Evolutionary conservation across 2,797 vertebrate species (phyloP), one percentile per base, ranked within the genome.

Genomic region (Hoplostethus atlanticus): DNA sequence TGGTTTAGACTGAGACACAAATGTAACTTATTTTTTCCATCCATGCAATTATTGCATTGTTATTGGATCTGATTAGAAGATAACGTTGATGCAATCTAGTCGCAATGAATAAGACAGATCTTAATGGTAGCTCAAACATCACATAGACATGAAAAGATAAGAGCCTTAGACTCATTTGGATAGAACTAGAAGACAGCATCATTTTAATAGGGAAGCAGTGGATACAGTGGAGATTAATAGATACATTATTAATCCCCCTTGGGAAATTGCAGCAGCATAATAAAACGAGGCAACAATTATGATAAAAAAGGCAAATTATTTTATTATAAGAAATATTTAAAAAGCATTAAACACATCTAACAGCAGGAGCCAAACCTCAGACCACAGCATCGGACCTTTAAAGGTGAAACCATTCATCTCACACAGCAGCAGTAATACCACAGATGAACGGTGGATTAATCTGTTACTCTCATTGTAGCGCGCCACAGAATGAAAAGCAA

Each of bases 391-490:
- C 21, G 54, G 52, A 16, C 17, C 56, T 58, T 50, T 60, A 21
- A 73, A 54, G 6, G 4, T 58, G 12, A 65, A 77, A 57, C n/a
- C 13, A 38, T 54, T 68, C 30, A 51, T 64, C 60, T 54, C 17
- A 38, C 56, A 54, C 25, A 44, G 34, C 44, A 40, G 50, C 38
- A 10, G 10, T 10, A 63, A 48, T 69, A 50, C 40, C 44, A 52
- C 52, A 61, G 44, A 65, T 64, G 50, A 76, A 65, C 25, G 16
- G 7, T 13, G 16, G 55, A 46, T 65, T 68, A 2, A 56, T 71
- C 2, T 9, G 42, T 64, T 64, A 2, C 8, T 55, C 53, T 42
- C 52, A 50, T 63, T 51, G 30, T 42, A 8, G 7, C 31, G 15
- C 58, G 57, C 52, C 16, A 16, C 31, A 2, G 42, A 62, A 13